Base-by-base conservation (phyloP, 2,113 vertebrate species). In the Cyphomyrus plagiostoma region DNA sequence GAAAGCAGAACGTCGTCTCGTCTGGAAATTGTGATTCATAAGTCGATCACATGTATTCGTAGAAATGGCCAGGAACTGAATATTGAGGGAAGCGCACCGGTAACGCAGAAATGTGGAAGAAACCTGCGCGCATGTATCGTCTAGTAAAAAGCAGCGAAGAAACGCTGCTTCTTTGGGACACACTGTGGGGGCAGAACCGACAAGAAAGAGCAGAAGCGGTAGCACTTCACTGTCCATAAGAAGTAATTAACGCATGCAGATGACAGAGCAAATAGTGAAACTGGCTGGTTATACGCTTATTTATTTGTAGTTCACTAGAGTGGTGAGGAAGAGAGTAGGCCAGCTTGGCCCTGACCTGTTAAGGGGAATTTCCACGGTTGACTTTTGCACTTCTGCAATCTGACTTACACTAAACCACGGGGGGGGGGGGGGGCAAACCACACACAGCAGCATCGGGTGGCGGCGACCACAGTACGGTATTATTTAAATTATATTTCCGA, bases 351-450 rank as follows among this genome's bases (percentile, higher is more conserved):
- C 91, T 88, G 87, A 88, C 30, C 80, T 88, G 46, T 58, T 39
- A 26, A 90, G 23, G 95, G 95, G 96, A 95, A 96, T 96, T 95
- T 96, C 95, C 95, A 92, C 93, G 89, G 92, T 92, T 92, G 50
- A 93, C 93, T 93, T 91, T 94, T 94, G 94, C 93, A 96, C 95
- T 96, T 96, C 96, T 96, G 94, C 95, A 95, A 95, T 95, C 92
- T 80, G 88, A 88, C 3, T 90, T 83, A 88, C 88, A 70, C 39
- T 17, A 88, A 88, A 45, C 23, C 21, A 87, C 6, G 6, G 17
- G 45, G 89, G 13, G n/a, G 9, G n/a, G n/a, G 58, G 89, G 23
- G 2, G 6, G 46, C 21, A 62, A 26, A 45, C 86, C 84, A 50
- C 49, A 2, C 10, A 87, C 58, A 46, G 88, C 88, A 92, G 89